Base-by-base conservation (phyloP, 2,888 invertebrate species). In the Elaeidobius kamerunicus region DNA sequence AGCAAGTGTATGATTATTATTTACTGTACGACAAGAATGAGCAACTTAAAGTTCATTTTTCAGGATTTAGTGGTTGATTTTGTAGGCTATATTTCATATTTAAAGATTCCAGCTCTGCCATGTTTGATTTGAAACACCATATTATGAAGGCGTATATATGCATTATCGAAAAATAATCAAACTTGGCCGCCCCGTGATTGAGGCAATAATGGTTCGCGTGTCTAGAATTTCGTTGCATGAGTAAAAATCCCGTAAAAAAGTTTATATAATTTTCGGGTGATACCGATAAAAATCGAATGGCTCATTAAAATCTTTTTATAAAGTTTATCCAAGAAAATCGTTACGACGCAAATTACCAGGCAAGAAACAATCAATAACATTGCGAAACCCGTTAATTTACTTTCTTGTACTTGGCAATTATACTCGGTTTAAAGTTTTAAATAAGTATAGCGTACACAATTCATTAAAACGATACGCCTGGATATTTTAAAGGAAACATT, bases 251-350 rank as follows among this genome's bases (percentile, higher is more conserved):
- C 20, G 39, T 35, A 38, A 55, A 55, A 53, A 55, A 47, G 36
- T 44, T 55, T 55, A 51, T 55, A 51, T 51, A 55, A 42, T 51
- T 51, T 55, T 55, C 35, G 42, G n/a, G 55, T 34, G 45, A 42
- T 48, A 53, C 48, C 42, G 53, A 55, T 51, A 55, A 51, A 55
- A 47, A 55, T 51, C 55, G 48, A 47, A 46, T 35, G 38, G 35
- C 48, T 30, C 35, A 34, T 52, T 52, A 52, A 52, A 46, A 39
- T 39, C 12, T 45, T 41, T n/a, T 35, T 52, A 18, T 41, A 38
- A 48, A 48, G 38, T 53, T 43, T 39, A 47, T 16, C 38, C 43
- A 48, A 53, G 48, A 52, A 41, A 46, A 43, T 43, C 35, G 15
- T 34, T 40, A 40, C 34, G 15, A 28, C 18, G 38, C 7, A 27